These are phyloP conservation scores for Pangasius mekongensis DNA, from an alignment of 2,797 vertebrate genomes.

Conservation along the genomic window DNA sequence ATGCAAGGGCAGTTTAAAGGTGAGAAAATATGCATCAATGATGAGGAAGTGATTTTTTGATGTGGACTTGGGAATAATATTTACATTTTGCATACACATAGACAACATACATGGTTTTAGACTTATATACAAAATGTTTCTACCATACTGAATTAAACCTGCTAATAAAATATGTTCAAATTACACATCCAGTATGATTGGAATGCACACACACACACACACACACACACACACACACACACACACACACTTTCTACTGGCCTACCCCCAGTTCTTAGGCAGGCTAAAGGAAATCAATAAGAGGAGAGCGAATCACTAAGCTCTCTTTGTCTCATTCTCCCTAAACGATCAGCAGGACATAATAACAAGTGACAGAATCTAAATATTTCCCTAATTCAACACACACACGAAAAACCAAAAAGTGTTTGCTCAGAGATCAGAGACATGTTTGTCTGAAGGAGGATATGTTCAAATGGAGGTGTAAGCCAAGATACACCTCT, in stretches of 20 bases:
- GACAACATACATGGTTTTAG: not conserved
- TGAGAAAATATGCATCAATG: not conserved
- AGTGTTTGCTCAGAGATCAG: constrained; percentile 38
- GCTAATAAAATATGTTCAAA: not conserved
- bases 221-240: not conserved
- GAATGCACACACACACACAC: not conserved
- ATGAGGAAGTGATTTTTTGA: not conserved
- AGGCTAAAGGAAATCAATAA: constrained; percentile 59
- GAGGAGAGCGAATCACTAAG: constrained; percentile 47
- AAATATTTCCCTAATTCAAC: constrained; percentile 75
- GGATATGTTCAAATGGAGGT: constrained; percentile 38
- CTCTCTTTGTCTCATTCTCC: constrained; percentile 39
- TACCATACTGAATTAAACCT: not conserved
- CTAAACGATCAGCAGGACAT: constrained; percentile 64
- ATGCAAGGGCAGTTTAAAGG: not conserved
- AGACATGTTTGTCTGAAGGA: constrained; percentile 33
- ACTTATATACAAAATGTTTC: not conserved
- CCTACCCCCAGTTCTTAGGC: constrained; percentile 44
- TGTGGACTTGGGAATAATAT: not conserved
- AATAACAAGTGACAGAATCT: constrained; percentile 79
- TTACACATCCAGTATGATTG: not conserved
- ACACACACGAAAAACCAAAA: constrained; percentile 52
- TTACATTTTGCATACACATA: not conserved
- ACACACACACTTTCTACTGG: constrained; percentile 20
- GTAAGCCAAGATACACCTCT: not conserved